Evolutionary conservation across 2,113 vertebrate genomes (phyloP), one percentile per base, ranked within the genome.

Genomic region (Diglossa brunneiventris): DNA sequence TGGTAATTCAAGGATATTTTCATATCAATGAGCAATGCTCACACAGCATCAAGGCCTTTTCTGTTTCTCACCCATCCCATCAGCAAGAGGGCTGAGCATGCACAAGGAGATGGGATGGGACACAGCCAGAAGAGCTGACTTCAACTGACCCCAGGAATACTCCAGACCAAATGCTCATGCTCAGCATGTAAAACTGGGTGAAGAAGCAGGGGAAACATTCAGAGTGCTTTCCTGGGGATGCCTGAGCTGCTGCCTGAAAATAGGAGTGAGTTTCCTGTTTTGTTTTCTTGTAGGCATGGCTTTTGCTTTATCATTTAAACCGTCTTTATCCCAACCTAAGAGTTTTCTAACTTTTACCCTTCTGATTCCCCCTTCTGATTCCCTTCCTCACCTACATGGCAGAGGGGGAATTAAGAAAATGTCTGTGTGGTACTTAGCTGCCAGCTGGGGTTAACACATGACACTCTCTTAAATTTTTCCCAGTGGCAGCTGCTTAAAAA

Each of bases 401-500:
- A 26, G 17, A 7, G 7, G 26, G 35, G 12, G 4, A n/a, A 70
- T 49, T 2, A 0, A 72, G 31, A 0, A 1, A 49, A 13, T 35
- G 11, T 26, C 24, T 72, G 14, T 58, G 52, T 50, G 10, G 8
- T 37, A 37, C 37, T 66, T 50, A 50, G 27, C 10, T 44, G 52
- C 15, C 37, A 66, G 10, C 16, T 81, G 52, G 17, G 27, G 37
- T 66, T 67, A 81, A 59, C 28, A 12, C 27, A 44, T 27, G 17
- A 59, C 37, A 59, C 7, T 35, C 7, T 35, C 15, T 76, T n/a
- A 58, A 58, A 28, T 77, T 85, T 59, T 85, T 10, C 22, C 31
- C 33, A 64, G 30, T 5, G 7, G n/a, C 7, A 67, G 19, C 7
- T 70, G 19, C 52, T 74, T 90, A 28, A 56, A 92, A 91, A 80